phyloP scores from a whole-genome alignment of 2,113 vertebrate species.

The Pica pica region DNA sequence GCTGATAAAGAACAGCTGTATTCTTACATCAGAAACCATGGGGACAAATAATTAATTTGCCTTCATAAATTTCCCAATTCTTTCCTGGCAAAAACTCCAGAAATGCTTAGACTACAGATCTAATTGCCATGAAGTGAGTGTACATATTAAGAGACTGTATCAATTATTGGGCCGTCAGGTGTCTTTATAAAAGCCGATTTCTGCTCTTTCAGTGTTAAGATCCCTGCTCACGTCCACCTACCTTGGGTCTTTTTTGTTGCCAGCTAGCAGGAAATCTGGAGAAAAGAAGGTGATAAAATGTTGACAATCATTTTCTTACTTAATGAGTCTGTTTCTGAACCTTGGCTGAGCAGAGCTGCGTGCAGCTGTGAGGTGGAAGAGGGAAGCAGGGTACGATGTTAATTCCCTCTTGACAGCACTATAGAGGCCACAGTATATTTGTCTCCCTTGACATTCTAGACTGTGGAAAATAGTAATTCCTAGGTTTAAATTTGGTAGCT shows the following conservation, averaged over 20 bases:
- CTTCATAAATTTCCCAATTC: slow-evolving; percentile 22
- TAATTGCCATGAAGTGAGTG: not conserved
- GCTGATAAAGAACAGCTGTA: slow-evolving; percentile 44
- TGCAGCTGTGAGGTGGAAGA: not conserved
- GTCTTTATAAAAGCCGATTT: not conserved
- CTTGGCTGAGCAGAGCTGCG: not conserved
- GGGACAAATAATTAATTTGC: slow-evolving; percentile 55
- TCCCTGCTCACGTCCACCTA: accelerated
- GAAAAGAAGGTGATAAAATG: not conserved
- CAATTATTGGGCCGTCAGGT: not conserved
- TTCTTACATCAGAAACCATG: slow-evolving; percentile 17
- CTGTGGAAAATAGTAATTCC: not conserved
- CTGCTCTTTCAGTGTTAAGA: not conserved
- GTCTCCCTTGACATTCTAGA: not conserved
- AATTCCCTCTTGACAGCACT: not conserved
- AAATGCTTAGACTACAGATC: not conserved
- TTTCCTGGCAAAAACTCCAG: slow-evolving; percentile 20
- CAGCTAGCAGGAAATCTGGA: not conserved
- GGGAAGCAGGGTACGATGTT: not conserved
- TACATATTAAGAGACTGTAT: not conserved
- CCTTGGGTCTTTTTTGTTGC: not conserved
- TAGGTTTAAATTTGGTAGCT: not conserved
- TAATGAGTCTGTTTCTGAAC: not conserved
- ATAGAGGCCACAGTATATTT: not conserved
- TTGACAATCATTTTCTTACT: not conserved